Evolutionary conservation across 2,797 vertebrate species (phyloP).

Genomic region (Buceros bicornis): DNA sequence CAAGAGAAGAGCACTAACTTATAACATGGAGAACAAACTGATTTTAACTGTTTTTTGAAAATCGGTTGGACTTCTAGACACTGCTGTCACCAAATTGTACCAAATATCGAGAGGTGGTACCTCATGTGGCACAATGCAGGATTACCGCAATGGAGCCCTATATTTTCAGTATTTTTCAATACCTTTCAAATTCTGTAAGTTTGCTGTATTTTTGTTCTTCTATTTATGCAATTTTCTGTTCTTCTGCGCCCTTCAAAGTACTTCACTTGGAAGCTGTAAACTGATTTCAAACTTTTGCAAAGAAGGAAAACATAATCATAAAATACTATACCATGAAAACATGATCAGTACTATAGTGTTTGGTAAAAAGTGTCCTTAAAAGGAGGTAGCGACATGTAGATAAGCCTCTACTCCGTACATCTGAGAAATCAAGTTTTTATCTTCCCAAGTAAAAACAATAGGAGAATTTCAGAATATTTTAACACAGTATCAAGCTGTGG

Average conservation of each 20-base stretch:
- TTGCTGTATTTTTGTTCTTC: background rate
- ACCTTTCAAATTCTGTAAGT: background rate
- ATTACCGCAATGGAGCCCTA: background rate
- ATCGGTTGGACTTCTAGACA: background rate
- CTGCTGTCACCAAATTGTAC: background rate
- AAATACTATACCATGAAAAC: background rate
- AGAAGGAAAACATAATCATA: background rate
- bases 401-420: background rate
- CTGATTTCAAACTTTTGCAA: background rate
- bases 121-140: background rate
- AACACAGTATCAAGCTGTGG: background rate
- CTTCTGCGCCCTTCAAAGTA: background rate
- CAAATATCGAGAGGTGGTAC: background rate
- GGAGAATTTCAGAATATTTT: background rate
- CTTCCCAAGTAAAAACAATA: constrained; percentile 13
- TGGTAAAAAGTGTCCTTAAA: background rate
- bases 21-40: background rate
- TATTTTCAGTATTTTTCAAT: background rate
- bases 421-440: constrained; percentile 22
- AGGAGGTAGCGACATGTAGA: background rate
- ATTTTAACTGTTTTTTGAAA: background rate
- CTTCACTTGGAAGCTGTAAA: background rate
- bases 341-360: background rate
- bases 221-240: background rate
- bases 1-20: background rate